A percentile compares a stretch with the other conserved stretches of the same genome.
Evolutionary conservation across 2,888 invertebrate genomes (phyloP).

Genomic region (Lycocerus yunnanus): DNA sequence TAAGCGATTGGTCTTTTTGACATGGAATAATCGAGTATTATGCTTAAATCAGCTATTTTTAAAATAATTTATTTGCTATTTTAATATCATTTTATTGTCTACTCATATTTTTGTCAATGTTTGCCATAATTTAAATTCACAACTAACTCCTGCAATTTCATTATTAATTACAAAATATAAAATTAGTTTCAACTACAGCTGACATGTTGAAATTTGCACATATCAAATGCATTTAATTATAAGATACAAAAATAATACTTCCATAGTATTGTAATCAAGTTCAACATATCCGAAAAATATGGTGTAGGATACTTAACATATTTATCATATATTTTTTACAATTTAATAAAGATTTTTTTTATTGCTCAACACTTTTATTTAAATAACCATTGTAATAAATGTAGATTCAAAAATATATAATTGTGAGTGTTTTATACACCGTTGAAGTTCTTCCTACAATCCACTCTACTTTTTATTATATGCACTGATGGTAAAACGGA

Average conservation of each 20-base stretch:
- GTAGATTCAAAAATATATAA: not conserved
- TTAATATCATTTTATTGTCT: not conserved
- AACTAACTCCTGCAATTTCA: not conserved
- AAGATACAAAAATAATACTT: not conserved
- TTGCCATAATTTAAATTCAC: not conserved
- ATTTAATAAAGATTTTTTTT: not conserved
- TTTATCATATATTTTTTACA: constrained; percentile 6
- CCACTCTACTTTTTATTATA: constrained; percentile 68
- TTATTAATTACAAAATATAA: not conserved
- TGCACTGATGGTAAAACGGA: constrained; percentile 64
- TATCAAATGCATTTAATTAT: not conserved
- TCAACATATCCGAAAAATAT: not conserved
- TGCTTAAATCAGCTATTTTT: not conserved
- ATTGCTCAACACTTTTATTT: not conserved
- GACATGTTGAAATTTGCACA: not conserved
- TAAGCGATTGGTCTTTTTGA: not conserved
- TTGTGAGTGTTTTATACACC: not conserved
- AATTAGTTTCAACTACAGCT: not conserved
- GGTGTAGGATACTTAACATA: not conserved
- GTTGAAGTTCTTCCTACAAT: constrained; percentile 46
- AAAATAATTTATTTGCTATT: not conserved
- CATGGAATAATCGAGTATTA: not conserved
- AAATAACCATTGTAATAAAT: not conserved
- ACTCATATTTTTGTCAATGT: not conserved
- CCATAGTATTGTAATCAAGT: not conserved